Percentiles rank a stretch among this genome's conserved stretches.
phyloP scores from a whole-genome alignment of 1,140 invertebrate genomes.

The Plectus sambesii region DNA sequence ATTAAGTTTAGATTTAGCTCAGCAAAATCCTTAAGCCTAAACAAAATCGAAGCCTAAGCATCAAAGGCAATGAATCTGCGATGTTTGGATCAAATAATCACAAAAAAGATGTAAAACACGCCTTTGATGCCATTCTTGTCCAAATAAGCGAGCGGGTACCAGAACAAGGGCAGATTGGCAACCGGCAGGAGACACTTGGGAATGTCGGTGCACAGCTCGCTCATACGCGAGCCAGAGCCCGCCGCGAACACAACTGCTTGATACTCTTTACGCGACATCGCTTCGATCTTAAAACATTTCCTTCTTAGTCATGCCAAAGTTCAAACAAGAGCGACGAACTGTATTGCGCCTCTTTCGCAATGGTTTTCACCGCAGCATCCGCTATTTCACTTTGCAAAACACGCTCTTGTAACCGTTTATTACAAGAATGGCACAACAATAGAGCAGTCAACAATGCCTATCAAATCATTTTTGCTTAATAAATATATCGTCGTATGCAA shows the following conservation, averaged over 20 bases:
- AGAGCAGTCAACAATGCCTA: background rate
- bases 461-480: constrained; percentile 10
- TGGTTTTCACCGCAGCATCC: background rate
- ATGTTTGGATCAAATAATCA: too few species aligned
- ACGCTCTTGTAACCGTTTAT: background rate
- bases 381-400: constrained; percentile 1
- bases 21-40: too few species aligned
- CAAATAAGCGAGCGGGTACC: constrained; percentile 5
- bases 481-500: background rate
- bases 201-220: constrained; percentile 3
- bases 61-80: too few species aligned
- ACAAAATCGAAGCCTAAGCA: too few species aligned
- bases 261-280: background rate
- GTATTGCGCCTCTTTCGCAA: background rate
- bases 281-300: constrained; percentile 7
- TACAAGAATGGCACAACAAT: background rate
- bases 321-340: constrained; percentile 5
- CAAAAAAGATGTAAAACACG: background rate
- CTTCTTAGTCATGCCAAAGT: background rate
- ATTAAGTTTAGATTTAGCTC: too few species aligned
- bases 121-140: constrained; percentile 14
- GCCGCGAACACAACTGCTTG: constrained; percentile 11
- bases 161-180: constrained; percentile 6
- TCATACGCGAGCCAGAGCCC: constrained; percentile 7
- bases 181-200: constrained; percentile 14